These are phyloP conservation scores for Acronicta psi DNA, from an alignment of 2,888 invertebrate genomes.

Conservation along the genomic window DNA sequence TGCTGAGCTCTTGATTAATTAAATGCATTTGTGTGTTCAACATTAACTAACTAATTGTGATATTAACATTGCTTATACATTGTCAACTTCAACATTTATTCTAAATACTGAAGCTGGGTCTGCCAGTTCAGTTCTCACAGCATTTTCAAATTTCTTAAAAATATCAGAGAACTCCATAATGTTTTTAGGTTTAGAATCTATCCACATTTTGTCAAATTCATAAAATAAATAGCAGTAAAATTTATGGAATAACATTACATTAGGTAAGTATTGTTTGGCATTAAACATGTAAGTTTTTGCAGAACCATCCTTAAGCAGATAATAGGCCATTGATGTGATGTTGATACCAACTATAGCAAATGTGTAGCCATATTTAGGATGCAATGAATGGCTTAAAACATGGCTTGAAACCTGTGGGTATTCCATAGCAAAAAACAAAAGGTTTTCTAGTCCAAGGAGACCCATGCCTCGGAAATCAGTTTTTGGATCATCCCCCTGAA, in stretches of 20 bases:
- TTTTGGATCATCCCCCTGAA: slow-evolving; percentile 98
- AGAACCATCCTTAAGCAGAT: slow-evolving; percentile 93
- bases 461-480: slow-evolving; percentile 99
- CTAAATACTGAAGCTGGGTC: slow-evolving; percentile 93
- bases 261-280: slow-evolving; percentile 90
- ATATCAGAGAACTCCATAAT: slow-evolving; percentile 98
- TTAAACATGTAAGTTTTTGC: slow-evolving; percentile 98
- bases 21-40: slow-evolving; percentile 15
- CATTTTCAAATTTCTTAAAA: slow-evolving; percentile 94
- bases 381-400: slow-evolving; percentile 95
- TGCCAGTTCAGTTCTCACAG: slow-evolving; percentile 91
- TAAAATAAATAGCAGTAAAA: slow-evolving; percentile 98
- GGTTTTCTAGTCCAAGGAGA: slow-evolving; percentile 96
- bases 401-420: slow-evolving; percentile 94
- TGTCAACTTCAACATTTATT: slow-evolving; percentile 94
- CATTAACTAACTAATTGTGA: slow-evolving; percentile 13
- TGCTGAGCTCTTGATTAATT: slow-evolving; percentile 34
- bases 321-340: slow-evolving; percentile 96
- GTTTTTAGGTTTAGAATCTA: slow-evolving; percentile 95
- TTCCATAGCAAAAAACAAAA: slow-evolving; percentile 95
- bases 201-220: slow-evolving; percentile 98
- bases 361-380: slow-evolving; percentile 96
- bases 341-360: slow-evolving; percentile 98
- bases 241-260: slow-evolving; percentile 94
- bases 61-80: slow-evolving; percentile 68